A percentile compares a stretch with the other conserved stretches of the same genome.
These are phyloP conservation scores for Perca fluviatilis DNA, from an alignment of 2,113 vertebrate genomes.

Conservation along the genomic window DNA sequence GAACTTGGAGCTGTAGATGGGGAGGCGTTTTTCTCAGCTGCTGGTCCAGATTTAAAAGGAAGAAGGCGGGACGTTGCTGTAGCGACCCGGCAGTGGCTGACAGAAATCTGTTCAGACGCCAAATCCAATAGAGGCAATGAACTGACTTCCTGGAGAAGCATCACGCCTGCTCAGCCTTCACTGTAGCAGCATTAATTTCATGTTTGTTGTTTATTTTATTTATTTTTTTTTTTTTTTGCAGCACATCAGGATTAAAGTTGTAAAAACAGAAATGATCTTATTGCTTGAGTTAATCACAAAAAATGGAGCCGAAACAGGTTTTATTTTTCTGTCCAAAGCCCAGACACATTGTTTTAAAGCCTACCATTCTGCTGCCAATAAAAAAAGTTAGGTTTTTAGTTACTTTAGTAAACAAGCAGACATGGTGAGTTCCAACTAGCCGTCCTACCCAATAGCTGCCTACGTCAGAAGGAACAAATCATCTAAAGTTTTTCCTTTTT, in stretches of 20 bases:
- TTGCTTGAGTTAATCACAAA: neutral
- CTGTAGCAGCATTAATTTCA: neutral
- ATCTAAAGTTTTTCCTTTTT: neutral
- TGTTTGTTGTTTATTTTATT: too few species aligned
- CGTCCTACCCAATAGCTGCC: neutral
- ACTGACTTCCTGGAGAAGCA: accelerated
- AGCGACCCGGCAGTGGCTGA: neutral
- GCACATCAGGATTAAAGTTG: neutral
- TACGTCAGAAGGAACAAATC: neutral
- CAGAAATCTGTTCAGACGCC: conserved; percentile 14
- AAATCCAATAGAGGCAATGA: neutral
- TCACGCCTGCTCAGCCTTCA: too few species aligned
- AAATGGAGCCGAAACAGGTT: neutral
- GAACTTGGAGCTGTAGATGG: neutral
- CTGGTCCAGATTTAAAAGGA: neutral
- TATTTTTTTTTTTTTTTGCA: too few species aligned
- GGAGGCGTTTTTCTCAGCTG: neutral
- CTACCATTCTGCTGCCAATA: too few species aligned
- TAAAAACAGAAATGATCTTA: neutral
- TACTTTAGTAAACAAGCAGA: too few species aligned
- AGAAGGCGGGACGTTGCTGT: neutral
- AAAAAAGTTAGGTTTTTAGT: too few species aligned
- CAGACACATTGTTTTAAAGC: neutral
- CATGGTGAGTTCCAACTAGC: too few species aligned
- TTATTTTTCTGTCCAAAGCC: neutral